These are phyloP conservation scores for Boulengeromyrus knoepffleri DNA, from an alignment of 2,113 vertebrate species.

Conservation along the genomic window DNA sequence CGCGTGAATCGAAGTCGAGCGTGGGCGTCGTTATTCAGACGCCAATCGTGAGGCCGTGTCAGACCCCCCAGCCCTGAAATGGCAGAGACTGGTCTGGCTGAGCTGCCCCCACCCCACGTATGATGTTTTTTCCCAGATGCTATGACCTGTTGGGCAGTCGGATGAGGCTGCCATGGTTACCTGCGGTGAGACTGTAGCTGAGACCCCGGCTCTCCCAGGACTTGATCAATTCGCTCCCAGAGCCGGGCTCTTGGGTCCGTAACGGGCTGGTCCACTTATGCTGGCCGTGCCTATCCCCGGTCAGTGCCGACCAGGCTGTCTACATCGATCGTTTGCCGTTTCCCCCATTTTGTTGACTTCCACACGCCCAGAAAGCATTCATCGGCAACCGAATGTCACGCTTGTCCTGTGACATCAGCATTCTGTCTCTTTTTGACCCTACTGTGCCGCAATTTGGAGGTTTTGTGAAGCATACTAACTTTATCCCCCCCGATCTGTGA, in stretches of 20 bases:
- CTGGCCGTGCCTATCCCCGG: background rate
- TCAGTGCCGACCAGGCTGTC: background rate
- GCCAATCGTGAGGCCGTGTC: background rate
- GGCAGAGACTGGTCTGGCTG: background rate
- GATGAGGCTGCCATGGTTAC: background rate
- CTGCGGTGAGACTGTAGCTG: background rate
- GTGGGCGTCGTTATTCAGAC: background rate
- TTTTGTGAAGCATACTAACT: background rate
- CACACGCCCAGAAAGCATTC: background rate
- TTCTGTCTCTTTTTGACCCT: background rate
- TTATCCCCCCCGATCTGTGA: background rate
- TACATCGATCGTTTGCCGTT: background rate
- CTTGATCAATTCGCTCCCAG: background rate
- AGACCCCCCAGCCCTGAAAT: background rate
- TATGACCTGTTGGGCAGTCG: background rate
- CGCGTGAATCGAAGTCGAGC: background rate
- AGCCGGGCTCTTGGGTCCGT: background rate
- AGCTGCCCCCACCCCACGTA: background rate
- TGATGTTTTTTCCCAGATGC: background rate
- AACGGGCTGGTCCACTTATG: background rate
- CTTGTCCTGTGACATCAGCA: background rate
- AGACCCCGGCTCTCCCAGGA: background rate
- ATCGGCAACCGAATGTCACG: background rate
- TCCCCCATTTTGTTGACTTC: conserved; percentile 14
- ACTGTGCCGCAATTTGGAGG: background rate